These are phyloP conservation scores for Rousettus madagascariensis DNA, from an alignment of 2,797 vertebrate species.

Conservation along the genomic window DNA sequence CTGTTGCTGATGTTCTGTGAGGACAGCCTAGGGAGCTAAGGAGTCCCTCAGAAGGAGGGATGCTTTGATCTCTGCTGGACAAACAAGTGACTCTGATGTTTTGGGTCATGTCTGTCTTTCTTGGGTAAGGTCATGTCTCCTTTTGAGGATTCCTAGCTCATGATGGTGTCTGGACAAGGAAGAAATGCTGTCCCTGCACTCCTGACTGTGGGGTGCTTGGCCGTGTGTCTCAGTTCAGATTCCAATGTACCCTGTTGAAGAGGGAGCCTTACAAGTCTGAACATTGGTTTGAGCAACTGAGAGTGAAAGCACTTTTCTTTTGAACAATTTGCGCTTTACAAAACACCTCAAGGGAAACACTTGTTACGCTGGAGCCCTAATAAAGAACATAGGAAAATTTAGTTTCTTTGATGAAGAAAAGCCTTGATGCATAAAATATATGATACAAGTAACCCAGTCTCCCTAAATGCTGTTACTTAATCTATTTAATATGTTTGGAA, in stretches of 20 bases:
- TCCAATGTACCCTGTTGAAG: not conserved
- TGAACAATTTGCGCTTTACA: slow-evolving; percentile 17
- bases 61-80: slow-evolving; percentile 33
- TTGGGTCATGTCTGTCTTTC: not conserved
- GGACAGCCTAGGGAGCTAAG: not conserved
- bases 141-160: not conserved
- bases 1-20: not conserved
- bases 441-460: not conserved
- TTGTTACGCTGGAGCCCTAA: not conserved
- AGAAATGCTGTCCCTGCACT: not conserved
- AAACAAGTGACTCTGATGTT: not conserved
- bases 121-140: not conserved
- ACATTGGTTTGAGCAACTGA: slow-evolving; percentile 2
- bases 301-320: slow-evolving; percentile 55
- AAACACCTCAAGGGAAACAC: not conserved
- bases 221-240: not conserved
- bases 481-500: slow-evolving; percentile 1
- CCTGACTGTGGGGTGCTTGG: not conserved
- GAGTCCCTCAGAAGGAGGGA: not conserved
- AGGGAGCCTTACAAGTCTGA: not conserved
- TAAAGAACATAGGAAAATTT: slow-evolving; percentile 42
- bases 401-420: slow-evolving; percentile 50
- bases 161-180: not conserved
- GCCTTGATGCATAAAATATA: slow-evolving; percentile 23
- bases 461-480: not conserved